phyloP scores from a whole-genome alignment of 2,888 invertebrate species.

The Prosopocoilus inquinatus region DNA sequence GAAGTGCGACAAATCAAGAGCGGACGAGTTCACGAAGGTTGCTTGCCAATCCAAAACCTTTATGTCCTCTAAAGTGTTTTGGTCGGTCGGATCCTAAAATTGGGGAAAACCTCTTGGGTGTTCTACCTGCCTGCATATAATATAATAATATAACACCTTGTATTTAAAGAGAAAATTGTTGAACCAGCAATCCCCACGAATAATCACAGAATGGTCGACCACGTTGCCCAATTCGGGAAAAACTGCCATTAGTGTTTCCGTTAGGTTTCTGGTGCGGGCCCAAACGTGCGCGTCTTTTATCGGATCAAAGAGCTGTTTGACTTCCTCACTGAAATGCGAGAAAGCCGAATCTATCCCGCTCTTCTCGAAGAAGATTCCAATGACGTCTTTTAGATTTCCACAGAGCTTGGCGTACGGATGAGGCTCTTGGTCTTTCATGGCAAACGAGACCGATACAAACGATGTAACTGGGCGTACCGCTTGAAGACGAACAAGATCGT shows the following conservation, averaged over 20 bases:
- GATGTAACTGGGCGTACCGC: constrained; percentile 23
- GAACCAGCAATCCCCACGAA: constrained; percentile 25
- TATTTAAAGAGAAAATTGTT: constrained; percentile 5
- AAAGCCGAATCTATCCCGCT: no score
- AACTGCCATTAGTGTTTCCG: no score
- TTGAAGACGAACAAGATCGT: no score
- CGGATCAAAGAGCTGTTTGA: no score
- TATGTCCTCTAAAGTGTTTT: neutral
- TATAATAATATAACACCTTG: constrained; percentile 15
- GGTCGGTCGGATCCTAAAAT: neutral
- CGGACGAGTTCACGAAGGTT: neutral
- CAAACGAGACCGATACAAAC: constrained; percentile 30
- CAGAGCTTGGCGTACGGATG: constrained; percentile 9
- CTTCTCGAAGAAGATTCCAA: no score
- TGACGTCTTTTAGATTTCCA: no score
- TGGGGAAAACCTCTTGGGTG: neutral
- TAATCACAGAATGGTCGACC: constrained; percentile 8
- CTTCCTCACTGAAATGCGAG: no score
- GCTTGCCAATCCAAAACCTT: constrained; percentile 8
- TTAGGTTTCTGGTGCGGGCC: no score
- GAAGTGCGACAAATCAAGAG: constrained; percentile 7
- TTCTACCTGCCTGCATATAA: no score
- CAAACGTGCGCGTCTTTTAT: no score
- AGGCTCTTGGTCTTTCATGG: constrained; percentile 23
- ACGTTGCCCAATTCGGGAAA: no score